A percentile compares a stretch with the other conserved stretches of the same genome.
These are phyloP conservation scores for Pammene aurita DNA, from an alignment of 2,888 invertebrate species.

Conservation along the genomic window DNA sequence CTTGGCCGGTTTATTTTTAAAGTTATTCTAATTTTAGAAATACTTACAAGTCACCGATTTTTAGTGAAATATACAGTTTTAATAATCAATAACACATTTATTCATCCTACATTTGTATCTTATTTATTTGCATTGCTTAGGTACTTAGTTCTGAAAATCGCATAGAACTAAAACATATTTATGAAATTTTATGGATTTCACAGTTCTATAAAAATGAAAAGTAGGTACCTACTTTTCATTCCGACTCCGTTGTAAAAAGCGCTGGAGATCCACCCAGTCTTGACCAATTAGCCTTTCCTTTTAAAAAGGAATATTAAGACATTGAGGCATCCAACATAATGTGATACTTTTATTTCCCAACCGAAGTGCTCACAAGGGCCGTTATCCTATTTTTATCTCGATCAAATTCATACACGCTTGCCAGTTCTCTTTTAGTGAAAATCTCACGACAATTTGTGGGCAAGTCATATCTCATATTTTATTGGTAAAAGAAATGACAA, in stretches of 20 bases:
- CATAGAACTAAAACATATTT: too few relatives aligned
- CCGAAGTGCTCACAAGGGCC: constrained; percentile 26
- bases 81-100: too few relatives aligned
- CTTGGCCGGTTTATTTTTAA: too few relatives aligned
- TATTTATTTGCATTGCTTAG: too few relatives aligned
- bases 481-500: constrained; percentile 42
- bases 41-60: too few relatives aligned
- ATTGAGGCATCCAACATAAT: constrained; percentile 20
- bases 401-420: constrained; percentile 39
- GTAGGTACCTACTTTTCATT: not conserved
- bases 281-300: not conserved
- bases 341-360: constrained; percentile 30
- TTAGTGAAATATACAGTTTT: too few relatives aligned
- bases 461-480: constrained; percentile 42
- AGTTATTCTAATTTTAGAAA: too few relatives aligned
- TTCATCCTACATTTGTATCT: too few relatives aligned
- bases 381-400: constrained; percentile 34
- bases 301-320: constrained; percentile 13
- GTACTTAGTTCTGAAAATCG: too few relatives aligned
- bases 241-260: not conserved
- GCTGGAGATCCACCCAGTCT: constrained; percentile 14
- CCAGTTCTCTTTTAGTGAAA: constrained; percentile 40
- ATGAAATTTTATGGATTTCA: not conserved
- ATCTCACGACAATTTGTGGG: constrained; percentile 41
- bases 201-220: not conserved